Percentiles rank a stretch among this genome's conserved stretches.
Conservation (phyloP, 2,888 invertebrate genomes). For the Drosophila mettleri region DNA sequence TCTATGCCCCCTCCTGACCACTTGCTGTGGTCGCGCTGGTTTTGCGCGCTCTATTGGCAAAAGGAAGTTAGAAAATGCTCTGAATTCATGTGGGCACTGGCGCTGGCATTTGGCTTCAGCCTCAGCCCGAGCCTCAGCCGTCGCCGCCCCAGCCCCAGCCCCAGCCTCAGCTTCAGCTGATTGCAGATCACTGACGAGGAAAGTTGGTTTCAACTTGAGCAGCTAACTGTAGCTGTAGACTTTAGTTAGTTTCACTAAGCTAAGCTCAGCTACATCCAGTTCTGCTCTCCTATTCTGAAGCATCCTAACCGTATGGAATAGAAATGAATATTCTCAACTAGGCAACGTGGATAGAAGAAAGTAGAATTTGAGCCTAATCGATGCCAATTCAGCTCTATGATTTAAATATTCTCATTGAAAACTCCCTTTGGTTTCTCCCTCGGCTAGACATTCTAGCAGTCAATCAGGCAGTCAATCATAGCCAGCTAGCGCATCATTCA, state of each 20-base stretch:
- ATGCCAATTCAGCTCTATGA: not conserved
- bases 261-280: slow-evolving; percentile 8
- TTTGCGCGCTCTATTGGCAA: slow-evolving; percentile 63
- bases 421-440: not conserved
- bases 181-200: slow-evolving; percentile 46
- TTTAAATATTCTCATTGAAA: not conserved
- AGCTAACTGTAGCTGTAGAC: slow-evolving; percentile 17
- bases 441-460: too few relatives aligned
- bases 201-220: slow-evolving; percentile 18
- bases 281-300: not conserved
- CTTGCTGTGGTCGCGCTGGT: slow-evolving; percentile 42
- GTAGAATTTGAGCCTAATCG: not conserved
- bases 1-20: slow-evolving; percentile 30
- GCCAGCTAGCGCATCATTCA: too few relatives aligned
- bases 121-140: not conserved
- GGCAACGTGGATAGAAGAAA: not conserved
- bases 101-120: slow-evolving; percentile 56
- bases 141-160: slow-evolving; percentile 17
- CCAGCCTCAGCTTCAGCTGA: slow-evolving; percentile 26
- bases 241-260: slow-evolving; percentile 25
- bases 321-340: not conserved
- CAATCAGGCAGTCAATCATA: not conserved
- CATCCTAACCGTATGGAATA: not conserved
- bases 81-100: slow-evolving; percentile 69
- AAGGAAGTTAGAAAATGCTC: slow-evolving; percentile 80